A percentile compares a stretch with the other conserved stretches of the same genome.
These are phyloP conservation scores for Loxodonta africana DNA, from an alignment of 2,113 vertebrate species.

Conservation along the genomic window DNA sequence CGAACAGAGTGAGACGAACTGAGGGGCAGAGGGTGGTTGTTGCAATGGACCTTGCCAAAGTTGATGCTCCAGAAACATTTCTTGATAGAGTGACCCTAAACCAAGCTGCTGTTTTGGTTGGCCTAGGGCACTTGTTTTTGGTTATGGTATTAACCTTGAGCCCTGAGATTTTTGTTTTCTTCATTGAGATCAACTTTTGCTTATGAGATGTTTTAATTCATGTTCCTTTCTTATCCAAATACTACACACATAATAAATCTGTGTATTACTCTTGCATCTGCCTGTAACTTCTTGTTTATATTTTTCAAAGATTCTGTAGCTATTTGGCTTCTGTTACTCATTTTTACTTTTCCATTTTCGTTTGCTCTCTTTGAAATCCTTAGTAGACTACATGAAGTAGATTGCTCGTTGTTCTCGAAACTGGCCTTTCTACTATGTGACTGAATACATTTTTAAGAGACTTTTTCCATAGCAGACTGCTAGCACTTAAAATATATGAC, in stretches of 20 bases:
- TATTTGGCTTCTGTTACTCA: conserved; percentile 22
- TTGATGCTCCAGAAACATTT: conserved; percentile 6
- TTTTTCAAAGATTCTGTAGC: conserved; percentile 24
- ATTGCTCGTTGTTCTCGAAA: conserved; percentile 35
- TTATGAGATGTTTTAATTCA: background rate
- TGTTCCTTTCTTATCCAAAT: background rate
- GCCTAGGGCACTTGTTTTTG: conserved; percentile 36
- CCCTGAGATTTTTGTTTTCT: background rate
- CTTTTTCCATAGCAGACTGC: background rate
- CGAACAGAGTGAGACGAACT: conserved; percentile 8
- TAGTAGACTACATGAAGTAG: background rate
- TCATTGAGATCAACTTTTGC: conserved; percentile 4
- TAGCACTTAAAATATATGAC: background rate
- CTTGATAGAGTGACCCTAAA: background rate
- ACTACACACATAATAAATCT: background rate
- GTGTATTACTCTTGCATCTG: background rate
- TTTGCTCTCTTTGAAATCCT: conserved; percentile 25
- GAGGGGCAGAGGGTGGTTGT: background rate
- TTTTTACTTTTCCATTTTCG: background rate
- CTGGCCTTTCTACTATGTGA: background rate
- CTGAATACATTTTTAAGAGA: conserved; percentile 54
- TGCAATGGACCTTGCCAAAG: background rate
- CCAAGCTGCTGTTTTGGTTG: background rate
- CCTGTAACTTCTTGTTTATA: background rate
- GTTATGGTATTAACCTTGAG: background rate